These are phyloP conservation scores for Polyommatus icarus DNA, from an alignment of 2,888 invertebrate genomes.

Conservation along the genomic window DNA sequence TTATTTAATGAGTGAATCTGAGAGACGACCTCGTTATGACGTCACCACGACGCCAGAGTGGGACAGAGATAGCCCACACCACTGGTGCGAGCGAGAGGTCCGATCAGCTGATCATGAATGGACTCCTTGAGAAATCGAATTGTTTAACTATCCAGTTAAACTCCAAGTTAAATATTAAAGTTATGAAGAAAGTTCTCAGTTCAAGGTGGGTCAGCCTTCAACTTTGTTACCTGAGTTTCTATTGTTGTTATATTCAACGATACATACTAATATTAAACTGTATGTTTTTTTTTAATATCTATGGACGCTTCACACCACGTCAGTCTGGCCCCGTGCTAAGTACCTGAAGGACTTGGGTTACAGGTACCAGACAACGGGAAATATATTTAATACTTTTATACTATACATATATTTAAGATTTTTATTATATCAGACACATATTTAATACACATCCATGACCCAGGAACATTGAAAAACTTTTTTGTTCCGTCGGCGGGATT, in stretches of 20 bases:
- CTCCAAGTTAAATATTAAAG: constrained; percentile 27
- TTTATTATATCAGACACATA: too few relatives aligned
- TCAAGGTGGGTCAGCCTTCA: neutral
- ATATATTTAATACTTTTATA: too few relatives aligned
- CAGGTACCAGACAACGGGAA: too few relatives aligned
- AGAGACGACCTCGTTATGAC: constrained; percentile 75
- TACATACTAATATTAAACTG: too few relatives aligned
- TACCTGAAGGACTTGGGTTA: too few relatives aligned
- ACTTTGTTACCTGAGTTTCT: neutral
- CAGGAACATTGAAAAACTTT: too few relatives aligned
- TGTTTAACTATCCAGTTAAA: constrained; percentile 27
- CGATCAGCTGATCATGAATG: constrained; percentile 61
- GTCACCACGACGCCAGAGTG: constrained; percentile 62
- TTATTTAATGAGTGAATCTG: constrained; percentile 78
- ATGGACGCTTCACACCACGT: too few relatives aligned
- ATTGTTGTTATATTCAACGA: neutral
- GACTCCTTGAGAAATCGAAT: constrained; percentile 61
- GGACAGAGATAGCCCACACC: constrained; percentile 47
- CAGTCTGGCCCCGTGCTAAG: too few relatives aligned
- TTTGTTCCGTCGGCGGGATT: too few relatives aligned
- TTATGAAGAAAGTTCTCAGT: constrained; percentile 18
- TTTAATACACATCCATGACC: too few relatives aligned
- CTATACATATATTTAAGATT: too few relatives aligned
- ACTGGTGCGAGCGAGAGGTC: constrained; percentile 50
- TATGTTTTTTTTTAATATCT: too few relatives aligned